phyloP scores from a whole-genome alignment of 2,888 invertebrate genomes.

The Proisotoma minuta region DNA sequence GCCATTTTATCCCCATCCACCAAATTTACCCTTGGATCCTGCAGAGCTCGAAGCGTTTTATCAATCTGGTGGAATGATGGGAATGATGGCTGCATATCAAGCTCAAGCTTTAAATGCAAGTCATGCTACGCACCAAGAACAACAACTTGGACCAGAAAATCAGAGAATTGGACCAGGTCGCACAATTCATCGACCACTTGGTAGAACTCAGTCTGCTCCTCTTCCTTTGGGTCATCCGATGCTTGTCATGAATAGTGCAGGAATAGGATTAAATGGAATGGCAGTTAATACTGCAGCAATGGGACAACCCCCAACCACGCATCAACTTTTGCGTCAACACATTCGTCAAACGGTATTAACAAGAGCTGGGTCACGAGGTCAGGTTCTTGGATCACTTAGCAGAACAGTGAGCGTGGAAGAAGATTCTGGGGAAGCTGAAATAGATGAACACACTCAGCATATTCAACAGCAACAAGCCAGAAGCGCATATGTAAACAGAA shows the following conservation, averaged over 20 bases:
- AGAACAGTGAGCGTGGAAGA: slow-evolving; percentile 51
- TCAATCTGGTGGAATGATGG: slow-evolving; percentile 50
- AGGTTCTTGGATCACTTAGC: slow-evolving; percentile 53
- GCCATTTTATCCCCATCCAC: slow-evolving; percentile 59
- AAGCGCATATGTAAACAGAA: slow-evolving; percentile 37
- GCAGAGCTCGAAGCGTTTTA: slow-evolving; percentile 50
- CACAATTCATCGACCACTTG: slow-evolving; percentile 66
- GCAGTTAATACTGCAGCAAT: slow-evolving; percentile 38
- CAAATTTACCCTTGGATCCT: slow-evolving; percentile 51
- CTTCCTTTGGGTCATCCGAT: slow-evolving; percentile 83
- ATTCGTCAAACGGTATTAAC: slow-evolving; percentile 79
- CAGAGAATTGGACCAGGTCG: slow-evolving; percentile 33
- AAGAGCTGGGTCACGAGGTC: slow-evolving; percentile 52
- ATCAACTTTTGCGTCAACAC: slow-evolving; percentile 59
- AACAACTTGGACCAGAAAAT: slow-evolving; percentile 20
- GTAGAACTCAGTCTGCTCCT: slow-evolving; percentile 91
- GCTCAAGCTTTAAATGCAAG: slow-evolving; percentile 49
- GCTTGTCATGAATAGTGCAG: slow-evolving; percentile 52
- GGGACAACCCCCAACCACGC: slow-evolving; percentile 48
- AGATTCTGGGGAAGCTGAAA: slow-evolving; percentile 50
- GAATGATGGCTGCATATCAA: slow-evolving; percentile 41
- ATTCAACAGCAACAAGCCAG: slow-evolving; percentile 31
- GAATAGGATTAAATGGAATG: slow-evolving; percentile 50
- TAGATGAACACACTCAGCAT: slow-evolving; percentile 24
- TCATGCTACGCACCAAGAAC: slow-evolving; percentile 19